Percentiles rank a stretch among this genome's conserved stretches.
phyloP scores from a whole-genome alignment of 2,797 vertebrate genomes.

The Fundulus diaphanus region DNA sequence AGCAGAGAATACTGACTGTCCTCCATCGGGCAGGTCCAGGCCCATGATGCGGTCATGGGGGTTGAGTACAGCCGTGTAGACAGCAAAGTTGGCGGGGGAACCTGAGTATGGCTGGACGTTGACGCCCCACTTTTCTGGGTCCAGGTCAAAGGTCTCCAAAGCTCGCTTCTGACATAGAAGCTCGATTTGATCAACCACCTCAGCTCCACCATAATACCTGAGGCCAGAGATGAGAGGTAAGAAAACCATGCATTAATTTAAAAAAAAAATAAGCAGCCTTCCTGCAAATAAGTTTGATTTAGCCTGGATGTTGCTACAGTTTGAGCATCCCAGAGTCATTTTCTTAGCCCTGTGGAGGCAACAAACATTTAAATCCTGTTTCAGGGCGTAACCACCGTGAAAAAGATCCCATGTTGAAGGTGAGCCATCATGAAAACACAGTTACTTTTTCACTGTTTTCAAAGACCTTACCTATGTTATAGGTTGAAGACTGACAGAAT shows the following conservation, averaged over 20 bases:
- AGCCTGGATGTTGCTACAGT: background rate
- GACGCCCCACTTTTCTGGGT: conserved; percentile 90
- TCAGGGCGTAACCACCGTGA: background rate
- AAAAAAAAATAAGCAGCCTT: background rate
- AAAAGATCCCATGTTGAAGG: too few species aligned
- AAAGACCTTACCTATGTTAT: background rate
- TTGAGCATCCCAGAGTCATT: background rate
- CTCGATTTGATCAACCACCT: conserved; percentile 94
- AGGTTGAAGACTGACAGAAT: background rate
- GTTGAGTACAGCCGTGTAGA: conserved; percentile 90
- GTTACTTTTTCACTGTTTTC: background rate
- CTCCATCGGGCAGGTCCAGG: conserved; percentile 92
- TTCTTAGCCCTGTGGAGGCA: background rate
- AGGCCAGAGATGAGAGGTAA: background rate
- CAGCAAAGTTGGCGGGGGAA: conserved; percentile 93
- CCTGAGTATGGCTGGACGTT: conserved; percentile 97
- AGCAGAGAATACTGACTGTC: conserved; percentile 85
- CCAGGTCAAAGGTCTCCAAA: conserved; percentile 90
- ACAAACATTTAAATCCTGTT: background rate
- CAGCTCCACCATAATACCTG: conserved; percentile 94
- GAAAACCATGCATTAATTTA: background rate
- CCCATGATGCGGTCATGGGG: conserved; percentile 98
- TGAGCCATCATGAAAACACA: too few species aligned
- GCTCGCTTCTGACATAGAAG: conserved; percentile 91
- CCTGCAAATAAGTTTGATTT: conserved; percentile 3